Percentiles rank a stretch among this genome's conserved stretches.
Conservation (phyloP, 2,797 vertebrate genomes). For the Chelmon rostratus region DNA sequence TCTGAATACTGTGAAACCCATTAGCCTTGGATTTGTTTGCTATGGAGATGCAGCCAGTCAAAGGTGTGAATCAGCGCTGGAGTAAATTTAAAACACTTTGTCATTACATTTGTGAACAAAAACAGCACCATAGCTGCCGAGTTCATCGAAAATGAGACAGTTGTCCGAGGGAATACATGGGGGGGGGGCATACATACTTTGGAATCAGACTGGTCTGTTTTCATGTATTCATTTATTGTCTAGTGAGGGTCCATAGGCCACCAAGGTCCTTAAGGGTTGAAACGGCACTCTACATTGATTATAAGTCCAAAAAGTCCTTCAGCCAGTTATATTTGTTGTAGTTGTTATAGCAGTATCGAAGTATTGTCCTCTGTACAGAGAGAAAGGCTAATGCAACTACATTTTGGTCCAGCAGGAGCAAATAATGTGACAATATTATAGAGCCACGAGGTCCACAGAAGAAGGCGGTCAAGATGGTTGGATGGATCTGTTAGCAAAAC, state of each 20-base stretch:
- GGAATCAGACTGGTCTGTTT: too few species aligned
- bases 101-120: neutral
- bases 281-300: too few species aligned
- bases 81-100: neutral
- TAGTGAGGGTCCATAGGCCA: too few species aligned
- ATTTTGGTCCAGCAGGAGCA: neutral
- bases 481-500: neutral
- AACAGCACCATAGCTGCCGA: neutral
- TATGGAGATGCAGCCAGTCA: constrained; percentile 2
- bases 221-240: too few species aligned
- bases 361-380: too few species aligned
- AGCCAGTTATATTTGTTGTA: too few species aligned
- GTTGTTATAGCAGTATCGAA: too few species aligned
- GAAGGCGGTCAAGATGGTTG: neutral
- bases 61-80: neutral
- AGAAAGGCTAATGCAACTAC: too few species aligned
- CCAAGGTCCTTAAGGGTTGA: too few species aligned
- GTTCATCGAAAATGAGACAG: neutral
- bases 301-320: too few species aligned
- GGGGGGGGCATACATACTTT: too few species aligned
- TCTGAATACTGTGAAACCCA: neutral
- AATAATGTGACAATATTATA: too few species aligned
- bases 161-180: rapidly evolving
- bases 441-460: neutral
- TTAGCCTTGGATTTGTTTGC: constrained; percentile 8